A percentile compares a stretch with the other conserved stretches of the same genome.
Evolutionary conservation across 2,797 vertebrate genomes (phyloP).

Genomic region (Takifugu ocellatus): DNA sequence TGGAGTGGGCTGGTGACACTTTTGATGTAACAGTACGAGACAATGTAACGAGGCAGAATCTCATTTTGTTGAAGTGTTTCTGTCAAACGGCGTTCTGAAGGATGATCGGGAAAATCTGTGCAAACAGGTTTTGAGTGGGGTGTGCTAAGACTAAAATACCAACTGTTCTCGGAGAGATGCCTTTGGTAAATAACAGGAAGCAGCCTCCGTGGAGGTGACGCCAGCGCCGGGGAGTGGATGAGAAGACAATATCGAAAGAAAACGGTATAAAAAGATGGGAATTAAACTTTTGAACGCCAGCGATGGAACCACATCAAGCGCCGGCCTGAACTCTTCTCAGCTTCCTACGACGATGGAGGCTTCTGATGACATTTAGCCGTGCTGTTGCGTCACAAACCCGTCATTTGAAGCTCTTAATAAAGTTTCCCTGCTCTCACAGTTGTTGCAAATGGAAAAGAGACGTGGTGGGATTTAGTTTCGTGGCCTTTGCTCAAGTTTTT

Average conservation of each 20-base stretch:
- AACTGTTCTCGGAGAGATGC: constrained; percentile 64
- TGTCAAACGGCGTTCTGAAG: constrained; percentile 69
- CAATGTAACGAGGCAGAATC: constrained; percentile 73
- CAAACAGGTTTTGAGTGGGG: constrained; percentile 75
- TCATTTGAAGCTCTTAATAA: too few relatives aligned
- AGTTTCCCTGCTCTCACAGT: too few relatives aligned
- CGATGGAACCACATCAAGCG: constrained; percentile 1
- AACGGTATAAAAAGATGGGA: constrained; percentile 34
- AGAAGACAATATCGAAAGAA: constrained; percentile 34
- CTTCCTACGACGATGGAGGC: too few relatives aligned
- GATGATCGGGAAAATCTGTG: constrained; percentile 74
- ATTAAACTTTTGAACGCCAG: constrained; percentile 18
- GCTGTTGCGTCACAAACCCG: too few relatives aligned
- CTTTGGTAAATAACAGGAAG: constrained; percentile 68
- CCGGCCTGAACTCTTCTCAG: too few relatives aligned
- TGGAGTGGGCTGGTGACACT: constrained; percentile 69
- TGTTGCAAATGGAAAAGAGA: too few relatives aligned
- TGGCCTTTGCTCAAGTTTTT: too few relatives aligned
- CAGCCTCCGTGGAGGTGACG: constrained; percentile 37
- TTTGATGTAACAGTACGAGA: constrained; percentile 72
- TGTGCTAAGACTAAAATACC: constrained; percentile 73
- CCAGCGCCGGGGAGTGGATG: constrained; percentile 41
- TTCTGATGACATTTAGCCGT: too few relatives aligned
- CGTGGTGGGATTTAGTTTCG: too few relatives aligned
- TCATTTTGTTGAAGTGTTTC: constrained; percentile 73